Evolutionary conservation across 2,113 vertebrate species (phyloP).

Genomic region (Ceyx cyanopectus): DNA sequence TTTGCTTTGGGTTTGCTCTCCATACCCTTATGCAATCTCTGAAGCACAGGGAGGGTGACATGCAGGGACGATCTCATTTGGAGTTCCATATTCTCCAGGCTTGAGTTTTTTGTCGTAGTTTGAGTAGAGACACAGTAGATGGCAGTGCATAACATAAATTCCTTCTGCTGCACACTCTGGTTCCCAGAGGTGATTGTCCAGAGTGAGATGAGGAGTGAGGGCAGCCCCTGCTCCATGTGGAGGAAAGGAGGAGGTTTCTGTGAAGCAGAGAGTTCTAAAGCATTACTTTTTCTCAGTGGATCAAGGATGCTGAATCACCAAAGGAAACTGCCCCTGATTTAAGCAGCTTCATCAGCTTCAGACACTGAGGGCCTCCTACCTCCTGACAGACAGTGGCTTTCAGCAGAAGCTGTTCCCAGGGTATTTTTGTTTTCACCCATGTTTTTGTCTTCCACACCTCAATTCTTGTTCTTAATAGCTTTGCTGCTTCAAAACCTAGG

Average conservation of each 20-base stretch:
- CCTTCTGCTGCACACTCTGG: not conserved
- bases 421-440: not conserved
- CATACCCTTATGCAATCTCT: not conserved
- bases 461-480: not conserved
- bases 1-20: not conserved
- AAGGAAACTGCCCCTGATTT: not conserved
- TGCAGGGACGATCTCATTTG: not conserved
- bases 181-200: not conserved
- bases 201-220: not conserved
- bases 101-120: slow-evolving; percentile 17
- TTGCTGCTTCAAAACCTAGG: not conserved
- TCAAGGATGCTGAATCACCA: slow-evolving; percentile 55
- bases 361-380: not conserved
- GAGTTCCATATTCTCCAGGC: not conserved
- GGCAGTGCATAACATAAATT: slow-evolving; percentile 73
- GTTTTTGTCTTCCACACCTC: not conserved
- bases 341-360: not conserved
- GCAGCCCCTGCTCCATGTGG: not conserved
- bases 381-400: not conserved
- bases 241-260: not conserved
- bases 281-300: not conserved
- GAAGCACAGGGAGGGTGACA: not conserved
- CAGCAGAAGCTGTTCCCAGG: not conserved
- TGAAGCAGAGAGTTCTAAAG: not conserved
- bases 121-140: slow-evolving; percentile 72